Evolutionary conservation across 2,113 vertebrate species (phyloP).

Genomic region (Sus scrofa): DNA sequence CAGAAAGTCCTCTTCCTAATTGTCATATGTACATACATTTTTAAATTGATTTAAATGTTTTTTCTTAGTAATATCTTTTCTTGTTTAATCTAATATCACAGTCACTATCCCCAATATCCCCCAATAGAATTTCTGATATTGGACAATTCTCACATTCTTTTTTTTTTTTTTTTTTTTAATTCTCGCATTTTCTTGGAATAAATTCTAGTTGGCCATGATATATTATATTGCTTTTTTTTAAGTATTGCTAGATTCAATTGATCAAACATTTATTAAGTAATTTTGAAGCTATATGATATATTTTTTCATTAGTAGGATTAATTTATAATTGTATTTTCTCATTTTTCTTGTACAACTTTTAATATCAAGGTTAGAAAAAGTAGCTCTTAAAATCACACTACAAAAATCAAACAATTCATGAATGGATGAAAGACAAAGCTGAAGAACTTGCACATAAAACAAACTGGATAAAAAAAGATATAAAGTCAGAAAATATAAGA

Average conservation of each 20-base stretch:
- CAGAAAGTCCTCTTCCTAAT: not conserved
- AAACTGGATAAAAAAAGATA: not conserved
- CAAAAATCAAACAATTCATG: not conserved
- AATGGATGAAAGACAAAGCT: not conserved
- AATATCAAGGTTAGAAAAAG: not conserved
- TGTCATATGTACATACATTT: not conserved
- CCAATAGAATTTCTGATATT: not conserved
- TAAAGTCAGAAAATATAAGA: slow-evolving; percentile 18
- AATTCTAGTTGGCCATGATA: not conserved
- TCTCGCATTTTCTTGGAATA: not conserved
- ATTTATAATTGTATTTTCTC: not conserved
- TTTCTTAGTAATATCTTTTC: not conserved
- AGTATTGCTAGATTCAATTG: not conserved
- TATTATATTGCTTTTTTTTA: not conserved
- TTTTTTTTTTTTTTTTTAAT: no score
- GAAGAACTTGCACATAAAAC: not conserved
- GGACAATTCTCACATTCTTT: not conserved
- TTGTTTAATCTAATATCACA: not conserved
- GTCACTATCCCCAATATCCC: not conserved
- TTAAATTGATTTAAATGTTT: not conserved
- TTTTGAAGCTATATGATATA: not conserved
- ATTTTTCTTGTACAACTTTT: not conserved
- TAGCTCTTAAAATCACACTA: not conserved
- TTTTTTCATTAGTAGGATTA: not conserved
- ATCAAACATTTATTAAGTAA: not conserved